Evolutionary conservation across 1,140 invertebrate genomes (phyloP), one percentile per base, ranked within the genome.

Genomic region (Onthophagus taurus): DNA sequence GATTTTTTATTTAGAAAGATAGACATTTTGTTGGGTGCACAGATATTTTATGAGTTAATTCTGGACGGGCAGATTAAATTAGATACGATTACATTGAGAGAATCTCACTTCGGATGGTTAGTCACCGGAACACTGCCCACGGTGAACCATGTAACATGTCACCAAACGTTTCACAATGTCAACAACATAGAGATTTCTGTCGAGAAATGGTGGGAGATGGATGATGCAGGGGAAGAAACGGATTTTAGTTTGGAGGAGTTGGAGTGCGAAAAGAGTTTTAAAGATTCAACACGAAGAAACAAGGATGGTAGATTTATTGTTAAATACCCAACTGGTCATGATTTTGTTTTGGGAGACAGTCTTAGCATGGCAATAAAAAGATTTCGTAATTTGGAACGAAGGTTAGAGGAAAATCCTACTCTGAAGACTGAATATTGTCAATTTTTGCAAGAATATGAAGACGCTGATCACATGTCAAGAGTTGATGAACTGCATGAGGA

Each of bases 361-460:
- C 54, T 48, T 34, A 23, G 35, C 11, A 13, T 52, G 11, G 61
- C 59, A 11, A 50, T 49, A 35, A 54, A 47, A 35, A 44, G 55
- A 14, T 60, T 63, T 47, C 36, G 52, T 5, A 41, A 35, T 31
- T 31, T 63, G 21, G 57, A 61, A 51, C 42, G 14, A 23, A 57
- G 51, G 47, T 51, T 64, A 13, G 36, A 50, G 18, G 52, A 47
- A 49, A 44, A 56, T 43, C 42, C 44, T 9, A 4, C 42, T 2
- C 21, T 63, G 14, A 55, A 58, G 37, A 5, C 23, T 14, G 3
- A 31, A 17, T 61, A 65, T 46, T 21, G 29, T 5, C 29, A 56
- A 44, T 61, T 65, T 38, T 59, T 69, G 18, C 16, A 55, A 20
- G 64, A 66, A 48, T 69, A 66, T 47, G 17, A 35, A 6, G 26